Evolutionary conservation across 2,888 invertebrate genomes (phyloP).

Genomic region (Hesperia comma): DNA sequence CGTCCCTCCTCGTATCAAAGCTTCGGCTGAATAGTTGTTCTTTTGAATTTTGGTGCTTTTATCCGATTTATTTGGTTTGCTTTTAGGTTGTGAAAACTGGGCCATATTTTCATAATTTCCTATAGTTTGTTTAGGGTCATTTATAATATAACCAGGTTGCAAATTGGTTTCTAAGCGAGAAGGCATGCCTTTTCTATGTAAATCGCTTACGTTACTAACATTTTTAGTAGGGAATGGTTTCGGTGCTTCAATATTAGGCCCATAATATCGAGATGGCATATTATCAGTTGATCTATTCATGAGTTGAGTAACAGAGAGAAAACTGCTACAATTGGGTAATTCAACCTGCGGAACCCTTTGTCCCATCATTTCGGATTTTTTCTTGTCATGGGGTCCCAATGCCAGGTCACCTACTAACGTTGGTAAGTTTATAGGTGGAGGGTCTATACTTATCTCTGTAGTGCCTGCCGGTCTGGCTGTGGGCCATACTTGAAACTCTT

Average conservation of each 20-base stretch:
- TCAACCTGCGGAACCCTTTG: conserved; percentile 62
- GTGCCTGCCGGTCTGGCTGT: conserved; percentile 72
- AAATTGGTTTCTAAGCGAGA: conserved; percentile 64
- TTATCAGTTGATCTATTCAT: conserved; percentile 77
- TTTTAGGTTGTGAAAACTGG: conserved; percentile 65
- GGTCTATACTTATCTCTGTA: conserved; percentile 78
- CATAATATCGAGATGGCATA: conserved; percentile 65
- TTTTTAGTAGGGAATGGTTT: conserved; percentile 61
- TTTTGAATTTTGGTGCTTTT: conserved; percentile 70
- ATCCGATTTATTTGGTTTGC: conserved; percentile 65
- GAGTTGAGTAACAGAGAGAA: conserved; percentile 76
- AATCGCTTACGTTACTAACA: conserved; percentile 59
- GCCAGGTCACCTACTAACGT: conserved; percentile 78
- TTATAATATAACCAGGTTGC: conserved; percentile 70
- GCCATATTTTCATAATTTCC: conserved; percentile 64
- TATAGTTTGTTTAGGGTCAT: conserved; percentile 65
- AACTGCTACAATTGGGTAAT: conserved; percentile 73
- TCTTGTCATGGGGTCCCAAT: conserved; percentile 76
- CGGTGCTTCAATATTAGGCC: conserved; percentile 56
- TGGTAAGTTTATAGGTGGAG: conserved; percentile 77
- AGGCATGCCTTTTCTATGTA: conserved; percentile 60
- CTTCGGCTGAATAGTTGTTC: conserved; percentile 77
- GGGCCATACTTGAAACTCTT: conserved; percentile 77
- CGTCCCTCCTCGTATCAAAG: conserved; percentile 69
- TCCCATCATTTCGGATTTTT: conserved; percentile 65